These are phyloP conservation scores for Synergus laeviventris DNA, from an alignment of 2,888 invertebrate genomes.

Conservation along the genomic window DNA sequence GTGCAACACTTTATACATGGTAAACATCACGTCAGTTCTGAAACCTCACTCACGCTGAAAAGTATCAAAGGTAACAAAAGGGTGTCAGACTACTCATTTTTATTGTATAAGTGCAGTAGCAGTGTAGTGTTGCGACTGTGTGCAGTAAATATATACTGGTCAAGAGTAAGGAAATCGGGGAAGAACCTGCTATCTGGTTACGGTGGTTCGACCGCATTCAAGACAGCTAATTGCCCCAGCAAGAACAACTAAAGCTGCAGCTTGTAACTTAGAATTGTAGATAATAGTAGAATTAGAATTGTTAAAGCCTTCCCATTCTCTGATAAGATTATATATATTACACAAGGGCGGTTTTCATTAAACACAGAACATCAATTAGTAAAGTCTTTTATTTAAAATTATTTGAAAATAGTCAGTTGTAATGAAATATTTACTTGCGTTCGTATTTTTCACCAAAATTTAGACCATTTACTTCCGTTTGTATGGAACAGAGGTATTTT, in stretches of 20 bases:
- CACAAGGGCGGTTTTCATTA: neutral
- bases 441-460: too few relatives aligned
- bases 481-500: too few relatives aligned
- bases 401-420: neutral
- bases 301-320: constrained; percentile 17
- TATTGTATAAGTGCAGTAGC: neutral
- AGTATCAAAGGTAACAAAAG: constrained; percentile 14
- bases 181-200: constrained; percentile 34
- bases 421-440: too few relatives aligned
- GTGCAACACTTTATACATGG: neutral
- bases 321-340: constrained; percentile 22
- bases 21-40: constrained; percentile 26
- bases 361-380: neutral
- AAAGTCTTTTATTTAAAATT: neutral
- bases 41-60: constrained; percentile 14
- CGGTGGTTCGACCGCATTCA: constrained; percentile 33
- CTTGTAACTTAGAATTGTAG: neutral
- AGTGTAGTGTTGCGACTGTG: neutral
- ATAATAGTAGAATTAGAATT: constrained; percentile 26
- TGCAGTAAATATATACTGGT: neutral
- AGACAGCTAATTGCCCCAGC: constrained; percentile 14
- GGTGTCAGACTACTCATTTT: neutral
- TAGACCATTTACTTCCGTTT: too few relatives aligned
- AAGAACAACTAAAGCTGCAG: neutral
- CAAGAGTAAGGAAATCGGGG: constrained; percentile 18